A percentile compares a stretch with the other conserved stretches of the same genome.
These are phyloP conservation scores for Bradynema listronoti DNA, from an alignment of 1,140 invertebrate genomes.

Conservation along the genomic window DNA sequence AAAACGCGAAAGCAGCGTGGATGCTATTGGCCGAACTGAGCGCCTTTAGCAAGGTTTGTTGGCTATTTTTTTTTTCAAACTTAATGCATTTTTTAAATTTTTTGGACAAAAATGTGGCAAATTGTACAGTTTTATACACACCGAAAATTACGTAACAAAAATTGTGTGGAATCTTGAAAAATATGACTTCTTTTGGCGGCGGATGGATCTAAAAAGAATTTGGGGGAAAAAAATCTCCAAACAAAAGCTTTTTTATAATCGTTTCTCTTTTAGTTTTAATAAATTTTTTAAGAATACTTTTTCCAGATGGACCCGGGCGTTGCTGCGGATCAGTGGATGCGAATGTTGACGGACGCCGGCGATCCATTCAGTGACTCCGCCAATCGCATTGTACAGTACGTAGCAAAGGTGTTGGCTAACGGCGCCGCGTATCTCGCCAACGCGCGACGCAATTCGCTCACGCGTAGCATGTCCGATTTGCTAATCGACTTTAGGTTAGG, in stretches of 20 bases:
- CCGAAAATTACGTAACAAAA: too few species aligned
- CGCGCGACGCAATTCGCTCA: conserved; percentile 7
- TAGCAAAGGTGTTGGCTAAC: conserved; percentile 35
- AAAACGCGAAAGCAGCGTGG: conserved; percentile 31
- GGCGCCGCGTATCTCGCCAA: neutral
- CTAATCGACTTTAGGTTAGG: conserved; percentile 10
- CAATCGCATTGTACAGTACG: conserved; percentile 21
- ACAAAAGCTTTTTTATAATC: neutral
- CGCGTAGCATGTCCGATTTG: conserved; percentile 10
- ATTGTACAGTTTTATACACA: too few species aligned
- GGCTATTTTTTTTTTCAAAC: conserved; percentile 5
- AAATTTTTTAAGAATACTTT: neutral
- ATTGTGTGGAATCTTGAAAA: too few species aligned
- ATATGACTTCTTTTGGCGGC: too few species aligned
- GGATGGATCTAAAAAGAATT: too few species aligned
- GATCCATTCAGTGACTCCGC: conserved; percentile 6
- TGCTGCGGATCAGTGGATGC: conserved; percentile 21
- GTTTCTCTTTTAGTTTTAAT: neutral
- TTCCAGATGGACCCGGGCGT: conserved; percentile 4
- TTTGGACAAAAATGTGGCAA: too few species aligned
- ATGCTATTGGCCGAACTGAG: conserved; percentile 37
- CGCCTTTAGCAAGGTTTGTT: conserved; percentile 23
- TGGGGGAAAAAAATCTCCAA: too few species aligned
- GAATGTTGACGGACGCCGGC: too few species aligned
- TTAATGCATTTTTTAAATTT: neutral